Percentiles rank a stretch among this genome's conserved stretches.
Evolutionary conservation across 2,113 vertebrate species (phyloP).

Genomic region (Lepus timidus): DNA sequence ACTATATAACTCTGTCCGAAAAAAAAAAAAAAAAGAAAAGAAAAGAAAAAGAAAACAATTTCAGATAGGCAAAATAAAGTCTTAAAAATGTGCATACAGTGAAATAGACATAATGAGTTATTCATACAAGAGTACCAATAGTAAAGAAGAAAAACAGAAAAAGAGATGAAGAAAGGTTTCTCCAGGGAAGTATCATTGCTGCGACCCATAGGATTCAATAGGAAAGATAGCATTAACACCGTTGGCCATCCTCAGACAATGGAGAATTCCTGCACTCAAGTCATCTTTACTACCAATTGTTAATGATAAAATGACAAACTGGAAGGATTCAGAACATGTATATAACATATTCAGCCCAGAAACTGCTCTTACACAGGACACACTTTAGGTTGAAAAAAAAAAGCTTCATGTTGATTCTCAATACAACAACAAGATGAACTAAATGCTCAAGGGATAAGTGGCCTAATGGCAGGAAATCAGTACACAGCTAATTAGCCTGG

Average conservation of each 20-base stretch:
- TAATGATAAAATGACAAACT: neutral
- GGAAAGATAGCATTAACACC: neutral
- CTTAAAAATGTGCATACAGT: no score
- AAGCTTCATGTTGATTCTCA: neutral
- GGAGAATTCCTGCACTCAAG: neutral
- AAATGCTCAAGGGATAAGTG: constrained; percentile 71
- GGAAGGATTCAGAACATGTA: constrained; percentile 6
- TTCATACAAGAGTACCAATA: neutral
- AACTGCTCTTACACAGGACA: constrained; percentile 2
- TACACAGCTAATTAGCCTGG: constrained; percentile 81
- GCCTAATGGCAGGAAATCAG: constrained; percentile 66
- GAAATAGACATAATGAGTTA: no score
- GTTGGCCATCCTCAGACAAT: neutral
- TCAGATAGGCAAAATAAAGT: no score
- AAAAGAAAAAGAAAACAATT: no score
- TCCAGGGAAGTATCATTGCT: neutral
- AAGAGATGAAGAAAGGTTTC: neutral
- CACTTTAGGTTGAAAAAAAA: neutral
- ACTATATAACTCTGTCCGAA: no score
- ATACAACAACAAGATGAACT: constrained; percentile 72
- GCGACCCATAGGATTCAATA: neutral
- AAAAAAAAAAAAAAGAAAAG: no score
- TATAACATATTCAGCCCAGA: constrained; percentile 44
- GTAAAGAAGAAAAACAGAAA: neutral
- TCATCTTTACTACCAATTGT: neutral